Conservation (phyloP, 2,797 vertebrate species). For the Rhinella marina region DNA sequence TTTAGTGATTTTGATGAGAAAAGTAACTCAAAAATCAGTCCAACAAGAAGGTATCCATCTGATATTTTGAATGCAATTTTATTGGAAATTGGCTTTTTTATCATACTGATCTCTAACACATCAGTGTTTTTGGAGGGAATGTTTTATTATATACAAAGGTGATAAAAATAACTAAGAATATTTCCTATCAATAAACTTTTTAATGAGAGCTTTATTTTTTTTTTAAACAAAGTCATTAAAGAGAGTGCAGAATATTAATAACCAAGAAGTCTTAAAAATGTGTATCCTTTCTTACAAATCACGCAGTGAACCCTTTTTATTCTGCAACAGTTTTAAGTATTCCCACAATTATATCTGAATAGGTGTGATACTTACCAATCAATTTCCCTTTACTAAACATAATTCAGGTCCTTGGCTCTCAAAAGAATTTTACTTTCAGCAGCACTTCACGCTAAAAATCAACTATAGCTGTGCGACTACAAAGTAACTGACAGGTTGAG, state of each 20-base stretch:
- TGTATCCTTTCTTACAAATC: not conserved
- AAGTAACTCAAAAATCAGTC: not conserved
- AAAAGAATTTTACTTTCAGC: conserved; percentile 13
- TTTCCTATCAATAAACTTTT: too few species aligned
- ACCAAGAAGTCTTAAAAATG: not conserved
- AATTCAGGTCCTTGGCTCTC: not conserved
- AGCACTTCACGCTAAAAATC: conserved; percentile 41
- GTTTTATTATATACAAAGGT: not conserved
- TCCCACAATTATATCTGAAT: not conserved
- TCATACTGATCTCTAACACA: not conserved
- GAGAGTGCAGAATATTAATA: not conserved
- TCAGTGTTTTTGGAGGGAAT: too few species aligned
- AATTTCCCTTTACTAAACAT: not conserved
- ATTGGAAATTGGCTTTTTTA: too few species aligned
- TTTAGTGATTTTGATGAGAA: not conserved
- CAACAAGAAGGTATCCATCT: not conserved
- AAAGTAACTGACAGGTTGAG: conserved; percentile 55
- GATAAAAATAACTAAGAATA: too few species aligned
- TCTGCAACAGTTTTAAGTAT: not conserved
- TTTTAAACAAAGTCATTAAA: not conserved
- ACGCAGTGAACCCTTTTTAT: not conserved
- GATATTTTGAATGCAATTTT: too few species aligned
- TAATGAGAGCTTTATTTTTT: too few species aligned
- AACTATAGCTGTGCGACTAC: conserved; percentile 39
- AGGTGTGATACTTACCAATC: not conserved